Conservation (phyloP, 2,888 invertebrate genomes). For the Ochropleura leucogaster region DNA sequence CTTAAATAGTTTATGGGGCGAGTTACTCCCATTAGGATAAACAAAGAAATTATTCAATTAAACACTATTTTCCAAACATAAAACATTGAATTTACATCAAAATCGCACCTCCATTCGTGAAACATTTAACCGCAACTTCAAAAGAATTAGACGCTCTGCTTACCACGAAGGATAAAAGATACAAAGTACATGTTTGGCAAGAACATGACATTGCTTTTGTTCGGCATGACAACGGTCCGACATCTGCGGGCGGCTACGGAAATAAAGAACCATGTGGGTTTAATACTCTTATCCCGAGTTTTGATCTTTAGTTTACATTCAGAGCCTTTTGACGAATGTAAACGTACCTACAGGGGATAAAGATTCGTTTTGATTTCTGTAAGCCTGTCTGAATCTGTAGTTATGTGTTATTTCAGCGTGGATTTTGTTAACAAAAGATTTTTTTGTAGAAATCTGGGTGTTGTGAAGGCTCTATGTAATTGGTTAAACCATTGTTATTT, state of each 20-base stretch:
- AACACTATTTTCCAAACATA: neutral
- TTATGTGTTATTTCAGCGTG: constrained; percentile 4
- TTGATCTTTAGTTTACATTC: constrained; percentile 60
- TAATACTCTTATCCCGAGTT: constrained; percentile 57
- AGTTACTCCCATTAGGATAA: too few relatives aligned
- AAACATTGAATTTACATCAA: neutral
- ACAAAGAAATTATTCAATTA: neutral
- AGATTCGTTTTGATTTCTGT: constrained; percentile 40
- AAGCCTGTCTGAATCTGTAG: constrained; percentile 29
- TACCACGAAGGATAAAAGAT: constrained; percentile 56
- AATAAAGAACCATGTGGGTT: constrained; percentile 64
- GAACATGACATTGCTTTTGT: constrained; percentile 64
- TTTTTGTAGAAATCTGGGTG: neutral
- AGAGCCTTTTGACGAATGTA: constrained; percentile 43
- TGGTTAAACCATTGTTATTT: neutral
- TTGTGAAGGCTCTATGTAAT: neutral
- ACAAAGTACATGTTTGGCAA: constrained; percentile 63
- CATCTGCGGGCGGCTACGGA: constrained; percentile 57
- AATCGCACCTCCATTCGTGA: constrained; percentile 1
- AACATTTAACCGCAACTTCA: constrained; percentile 20
- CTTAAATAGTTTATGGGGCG: too few relatives aligned
- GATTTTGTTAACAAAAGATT: constrained; percentile 4
- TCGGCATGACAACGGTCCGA: constrained; percentile 65
- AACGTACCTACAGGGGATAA: constrained; percentile 22
- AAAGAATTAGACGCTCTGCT: constrained; percentile 55